phyloP scores from a whole-genome alignment of 2,888 invertebrate species.

The Ochlodes sylvanus region DNA sequence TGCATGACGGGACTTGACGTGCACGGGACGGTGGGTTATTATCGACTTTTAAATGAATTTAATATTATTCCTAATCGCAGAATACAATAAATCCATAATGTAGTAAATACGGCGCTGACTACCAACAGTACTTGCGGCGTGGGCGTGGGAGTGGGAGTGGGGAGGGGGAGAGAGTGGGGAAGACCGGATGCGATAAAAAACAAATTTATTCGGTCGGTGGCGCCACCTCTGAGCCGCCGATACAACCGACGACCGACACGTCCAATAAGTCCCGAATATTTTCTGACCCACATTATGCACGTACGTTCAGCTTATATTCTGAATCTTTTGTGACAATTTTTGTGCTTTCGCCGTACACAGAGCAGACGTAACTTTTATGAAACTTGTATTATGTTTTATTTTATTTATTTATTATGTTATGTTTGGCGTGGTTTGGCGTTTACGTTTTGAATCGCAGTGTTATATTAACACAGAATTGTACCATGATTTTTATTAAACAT shows the following conservation, averaged over 20 bases:
- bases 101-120: too few relatives aligned
- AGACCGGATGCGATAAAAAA: slow-evolving; percentile 45
- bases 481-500: too few relatives aligned
- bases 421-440: background rate
- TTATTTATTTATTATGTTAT: background rate
- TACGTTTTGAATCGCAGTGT: background rate
- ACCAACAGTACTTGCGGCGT: too few relatives aligned
- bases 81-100: too few relatives aligned
- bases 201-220: slow-evolving; percentile 43
- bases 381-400: background rate
- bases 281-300: slow-evolving; percentile 26
- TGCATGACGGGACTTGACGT: too few relatives aligned
- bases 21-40: too few relatives aligned
- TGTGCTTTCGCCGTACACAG: background rate
- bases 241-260: slow-evolving; percentile 22
- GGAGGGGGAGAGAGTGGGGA: too few relatives aligned
- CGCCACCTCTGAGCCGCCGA: slow-evolving; percentile 31
- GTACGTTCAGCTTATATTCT: slow-evolving; percentile 30
- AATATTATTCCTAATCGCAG: too few relatives aligned
- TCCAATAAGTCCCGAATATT: slow-evolving; percentile 36
- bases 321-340: slow-evolving; percentile 26
- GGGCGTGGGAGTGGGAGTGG: too few relatives aligned
- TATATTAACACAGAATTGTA: too few relatives aligned
- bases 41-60: too few relatives aligned
- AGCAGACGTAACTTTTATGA: slow-evolving; percentile 9